These are phyloP conservation scores for Triplophysa siluroides DNA, from an alignment of 2,113 vertebrate genomes.

Conservation along the genomic window DNA sequence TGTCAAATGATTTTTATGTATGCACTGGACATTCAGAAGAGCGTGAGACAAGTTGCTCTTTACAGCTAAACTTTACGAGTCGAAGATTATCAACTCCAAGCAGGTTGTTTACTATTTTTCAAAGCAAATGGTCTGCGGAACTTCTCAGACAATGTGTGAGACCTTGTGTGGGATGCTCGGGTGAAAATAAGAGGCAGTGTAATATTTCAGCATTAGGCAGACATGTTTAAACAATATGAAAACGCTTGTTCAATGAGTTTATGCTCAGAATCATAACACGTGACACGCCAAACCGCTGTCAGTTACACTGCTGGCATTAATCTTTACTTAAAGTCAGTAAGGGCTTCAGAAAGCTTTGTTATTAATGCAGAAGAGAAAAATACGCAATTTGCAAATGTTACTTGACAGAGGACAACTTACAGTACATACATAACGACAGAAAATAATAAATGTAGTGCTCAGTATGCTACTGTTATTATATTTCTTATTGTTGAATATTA, in stretches of 20 bases:
- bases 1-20: conserved; percentile 64
- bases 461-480: too few relatives aligned
- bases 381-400: neutral
- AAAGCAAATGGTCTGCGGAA: conserved; percentile 39
- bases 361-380: neutral
- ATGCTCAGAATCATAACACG: conserved; percentile 57
- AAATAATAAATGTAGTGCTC: too few relatives aligned
- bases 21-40: conserved; percentile 60
- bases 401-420: neutral
- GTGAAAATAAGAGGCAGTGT: conserved; percentile 39
- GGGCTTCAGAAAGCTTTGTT: neutral
- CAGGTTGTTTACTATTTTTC: conserved; percentile 61
- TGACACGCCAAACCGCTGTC: conserved; percentile 56
- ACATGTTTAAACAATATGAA: conserved; percentile 58
- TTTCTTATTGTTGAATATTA: neutral
- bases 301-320: conserved; percentile 48
- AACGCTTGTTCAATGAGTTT: conserved; percentile 65
- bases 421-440: too few relatives aligned
- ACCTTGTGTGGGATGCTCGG: conserved; percentile 33
- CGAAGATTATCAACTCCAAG: conserved; percentile 57
- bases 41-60: conserved; percentile 69
- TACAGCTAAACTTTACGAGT: conserved; percentile 65
- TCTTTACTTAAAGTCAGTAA: neutral
- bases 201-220: conserved; percentile 53
- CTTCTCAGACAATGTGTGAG: neutral